phyloP scores from a whole-genome alignment of 2,113 vertebrate species.

The Petrocephalus zakoni region DNA sequence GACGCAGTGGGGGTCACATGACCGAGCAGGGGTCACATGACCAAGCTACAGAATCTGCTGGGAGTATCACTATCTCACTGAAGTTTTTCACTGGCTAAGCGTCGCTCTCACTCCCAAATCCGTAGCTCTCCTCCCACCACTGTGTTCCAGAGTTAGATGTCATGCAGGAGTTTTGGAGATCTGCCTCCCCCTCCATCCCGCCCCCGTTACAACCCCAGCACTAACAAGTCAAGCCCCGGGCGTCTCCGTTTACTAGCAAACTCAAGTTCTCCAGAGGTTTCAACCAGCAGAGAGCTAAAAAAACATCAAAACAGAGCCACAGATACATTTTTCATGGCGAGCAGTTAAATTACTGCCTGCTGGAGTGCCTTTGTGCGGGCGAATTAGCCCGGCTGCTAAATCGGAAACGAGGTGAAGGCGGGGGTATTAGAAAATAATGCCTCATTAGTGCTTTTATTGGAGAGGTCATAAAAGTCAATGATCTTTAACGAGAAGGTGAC shows the following conservation, averaged over 20 bases:
- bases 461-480: not conserved
- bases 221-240: not conserved
- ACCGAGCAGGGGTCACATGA: not conserved
- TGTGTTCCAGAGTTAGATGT: not conserved
- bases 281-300: not conserved
- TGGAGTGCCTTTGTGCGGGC: not conserved
- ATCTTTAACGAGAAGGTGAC: not conserved
- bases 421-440: not conserved
- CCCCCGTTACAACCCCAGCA: not conserved
- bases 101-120: not conserved
- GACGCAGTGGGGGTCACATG: not conserved
- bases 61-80: not conserved
- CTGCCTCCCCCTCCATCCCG: not conserved
- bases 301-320: not conserved
- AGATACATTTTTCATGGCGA: not conserved
- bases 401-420: not conserved
- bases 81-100: not conserved
- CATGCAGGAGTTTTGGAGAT: not conserved
- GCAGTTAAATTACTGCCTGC: not conserved
- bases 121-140: not conserved
- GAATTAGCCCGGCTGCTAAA: constrained; percentile 9
- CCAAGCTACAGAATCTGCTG: not conserved
- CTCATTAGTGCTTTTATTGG: constrained; percentile 19
- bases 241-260: not conserved
- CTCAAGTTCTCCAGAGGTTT: not conserved